Percentiles rank a stretch among this genome's conserved stretches.
phyloP scores from a whole-genome alignment of 2,797 vertebrate species.

The Astyanax mexicanus region DNA sequence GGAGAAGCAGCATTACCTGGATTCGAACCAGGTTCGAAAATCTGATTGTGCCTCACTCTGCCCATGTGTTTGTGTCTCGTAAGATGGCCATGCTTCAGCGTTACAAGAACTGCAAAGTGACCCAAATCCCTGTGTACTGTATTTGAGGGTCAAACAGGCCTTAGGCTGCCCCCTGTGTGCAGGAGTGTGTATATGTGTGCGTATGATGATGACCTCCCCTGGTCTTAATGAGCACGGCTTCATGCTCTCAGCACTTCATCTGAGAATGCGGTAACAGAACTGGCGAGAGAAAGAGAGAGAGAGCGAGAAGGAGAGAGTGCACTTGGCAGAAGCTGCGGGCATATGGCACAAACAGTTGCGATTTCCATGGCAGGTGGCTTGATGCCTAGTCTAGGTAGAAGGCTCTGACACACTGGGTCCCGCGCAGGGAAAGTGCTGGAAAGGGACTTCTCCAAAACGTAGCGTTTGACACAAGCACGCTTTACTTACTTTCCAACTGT shows the following conservation, averaged over 20 bases:
- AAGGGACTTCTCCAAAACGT: slow-evolving; percentile 66
- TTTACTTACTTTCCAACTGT: slow-evolving; percentile 37
- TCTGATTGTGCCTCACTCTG: too few species aligned
- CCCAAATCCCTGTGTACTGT: slow-evolving; percentile 51
- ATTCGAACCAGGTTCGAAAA: too few species aligned
- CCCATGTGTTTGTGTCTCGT: neutral
- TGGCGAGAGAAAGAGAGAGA: slow-evolving; percentile 76
- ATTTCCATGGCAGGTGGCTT: slow-evolving; percentile 83
- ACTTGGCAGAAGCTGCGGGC: slow-evolving; percentile 89
- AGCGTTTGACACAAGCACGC: slow-evolving; percentile 57
- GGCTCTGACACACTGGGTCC: slow-evolving; percentile 79
- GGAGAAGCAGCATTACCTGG: too few species aligned
- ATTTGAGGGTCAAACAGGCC: slow-evolving; percentile 30
- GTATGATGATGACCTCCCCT: slow-evolving; percentile 84
- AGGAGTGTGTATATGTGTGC: neutral
- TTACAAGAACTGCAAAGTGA: slow-evolving; percentile 54
- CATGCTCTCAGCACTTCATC: slow-evolving; percentile 84
- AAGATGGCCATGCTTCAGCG: slow-evolving; percentile 15
- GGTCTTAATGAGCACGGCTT: slow-evolving; percentile 86
- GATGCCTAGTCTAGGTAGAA: slow-evolving; percentile 80
- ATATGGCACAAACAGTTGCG: slow-evolving; percentile 96
- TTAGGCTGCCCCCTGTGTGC: slow-evolving; percentile 7
- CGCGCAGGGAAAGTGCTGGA: slow-evolving; percentile 73
- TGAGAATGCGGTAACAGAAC: slow-evolving; percentile 90
- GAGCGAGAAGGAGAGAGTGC: neutral